Evolutionary conservation across 2,113 vertebrate species (phyloP).

Genomic region (Pseudolaguvia tuberculata): DNA sequence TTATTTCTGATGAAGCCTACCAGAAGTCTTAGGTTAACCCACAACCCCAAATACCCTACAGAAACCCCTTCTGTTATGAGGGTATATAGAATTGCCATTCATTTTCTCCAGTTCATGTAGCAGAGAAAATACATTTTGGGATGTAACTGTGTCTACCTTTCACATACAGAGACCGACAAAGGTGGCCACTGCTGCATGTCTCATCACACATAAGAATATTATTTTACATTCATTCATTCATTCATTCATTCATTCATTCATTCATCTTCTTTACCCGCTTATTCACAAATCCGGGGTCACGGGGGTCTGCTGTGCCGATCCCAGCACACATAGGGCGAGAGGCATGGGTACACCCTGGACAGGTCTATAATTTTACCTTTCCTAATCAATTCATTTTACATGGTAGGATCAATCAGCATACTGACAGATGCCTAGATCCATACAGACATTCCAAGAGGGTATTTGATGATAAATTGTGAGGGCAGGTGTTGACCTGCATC

Average conservation of each 20-base stretch:
- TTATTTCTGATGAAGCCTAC: conserved; percentile 66
- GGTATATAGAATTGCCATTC: conserved; percentile 54
- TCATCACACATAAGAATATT: conserved; percentile 46
- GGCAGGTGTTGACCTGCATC: conserved; percentile 48
- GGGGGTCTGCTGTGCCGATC: too few species aligned
- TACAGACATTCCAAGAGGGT: not conserved
- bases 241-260: too few species aligned
- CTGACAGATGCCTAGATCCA: conserved; percentile 3
- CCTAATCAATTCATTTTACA: too few species aligned
- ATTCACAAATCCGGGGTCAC: too few species aligned
- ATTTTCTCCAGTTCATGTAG: conserved; percentile 41
- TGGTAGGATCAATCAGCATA: not conserved
- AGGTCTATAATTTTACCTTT: too few species aligned
- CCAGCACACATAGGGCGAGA: too few species aligned
- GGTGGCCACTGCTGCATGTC: conserved; percentile 52
- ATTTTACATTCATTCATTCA: too few species aligned
- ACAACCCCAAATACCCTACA: conserved; percentile 31
- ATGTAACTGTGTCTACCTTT: conserved; percentile 48
- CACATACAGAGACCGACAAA: conserved; percentile 54
- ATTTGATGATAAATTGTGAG: conserved; percentile 33
- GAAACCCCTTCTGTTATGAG: conserved; percentile 51
- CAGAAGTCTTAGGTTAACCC: conserved; percentile 50
- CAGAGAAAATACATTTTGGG: conserved; percentile 49
- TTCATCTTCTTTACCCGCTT: too few species aligned
- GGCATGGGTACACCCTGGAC: too few species aligned